Conservation (phyloP, 2,888 invertebrate species). For the Celastrina argiolus region DNA sequence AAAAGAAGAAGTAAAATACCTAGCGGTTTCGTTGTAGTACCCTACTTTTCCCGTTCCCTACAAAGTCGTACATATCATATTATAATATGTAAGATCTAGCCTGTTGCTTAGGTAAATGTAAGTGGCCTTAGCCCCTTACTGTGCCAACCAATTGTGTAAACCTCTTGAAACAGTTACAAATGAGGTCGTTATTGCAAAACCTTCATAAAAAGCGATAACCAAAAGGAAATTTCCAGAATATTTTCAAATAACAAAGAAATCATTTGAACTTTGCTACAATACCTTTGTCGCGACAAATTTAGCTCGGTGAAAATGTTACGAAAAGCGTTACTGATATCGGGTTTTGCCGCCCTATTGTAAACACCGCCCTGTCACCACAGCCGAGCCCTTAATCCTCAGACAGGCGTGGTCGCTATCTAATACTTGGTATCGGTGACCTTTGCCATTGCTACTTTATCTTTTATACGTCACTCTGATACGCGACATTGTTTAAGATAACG, state of each 20-base stretch:
- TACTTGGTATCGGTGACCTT: conserved; percentile 46
- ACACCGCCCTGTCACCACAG: conserved; percentile 29
- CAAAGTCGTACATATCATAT: background rate
- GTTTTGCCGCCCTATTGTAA: conserved; percentile 48
- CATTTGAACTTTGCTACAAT: background rate
- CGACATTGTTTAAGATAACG: too few species aligned
- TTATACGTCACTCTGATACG: too few species aligned
- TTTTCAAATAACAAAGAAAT: background rate
- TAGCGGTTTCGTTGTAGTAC: too few species aligned
- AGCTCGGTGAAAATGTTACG: conserved; percentile 12
- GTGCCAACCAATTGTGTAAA: background rate
- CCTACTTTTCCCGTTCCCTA: too few species aligned
- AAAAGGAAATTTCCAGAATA: background rate
- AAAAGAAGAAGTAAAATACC: too few species aligned
- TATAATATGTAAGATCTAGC: background rate
- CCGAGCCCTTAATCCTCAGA: conserved; percentile 44
- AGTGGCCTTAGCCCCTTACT: background rate
- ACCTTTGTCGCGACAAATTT: conserved; percentile 3
- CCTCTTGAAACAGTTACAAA: background rate
- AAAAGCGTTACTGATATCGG: conserved; percentile 45
- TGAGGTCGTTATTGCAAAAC: background rate
- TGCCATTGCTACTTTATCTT: conserved; percentile 33
- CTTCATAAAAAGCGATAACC: background rate
- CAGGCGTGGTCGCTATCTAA: conserved; percentile 33
- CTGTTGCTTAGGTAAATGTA: background rate